A percentile compares a stretch with the other conserved stretches of the same genome.
Evolutionary conservation across 2,888 invertebrate species (phyloP).

Genomic region (Apomyelois bistriatella): DNA sequence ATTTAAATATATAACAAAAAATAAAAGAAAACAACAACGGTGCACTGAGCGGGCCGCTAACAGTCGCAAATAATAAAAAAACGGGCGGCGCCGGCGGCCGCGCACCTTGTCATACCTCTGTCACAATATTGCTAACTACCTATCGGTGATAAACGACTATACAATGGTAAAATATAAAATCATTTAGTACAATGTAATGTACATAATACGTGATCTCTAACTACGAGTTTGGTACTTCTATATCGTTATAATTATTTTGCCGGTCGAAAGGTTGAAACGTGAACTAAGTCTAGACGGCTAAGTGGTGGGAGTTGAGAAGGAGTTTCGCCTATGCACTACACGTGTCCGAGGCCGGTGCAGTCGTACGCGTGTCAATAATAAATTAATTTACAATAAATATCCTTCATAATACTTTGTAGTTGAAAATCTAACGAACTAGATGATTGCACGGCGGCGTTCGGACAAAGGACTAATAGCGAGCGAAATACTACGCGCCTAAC

Average conservation of each 20-base stretch:
- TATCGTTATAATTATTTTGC: conserved; percentile 57
- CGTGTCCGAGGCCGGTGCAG: conserved; percentile 23
- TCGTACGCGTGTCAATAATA: conserved; percentile 11
- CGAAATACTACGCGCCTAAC: conserved; percentile 51
- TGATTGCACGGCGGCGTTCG: conserved; percentile 16
- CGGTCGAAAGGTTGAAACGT: conserved; percentile 44
- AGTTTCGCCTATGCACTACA: conserved; percentile 55
- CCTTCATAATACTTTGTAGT: conserved; percentile 14
- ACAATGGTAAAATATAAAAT: conserved; percentile 79
- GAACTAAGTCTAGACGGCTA: conserved; percentile 67
- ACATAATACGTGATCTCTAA: conserved; percentile 77
- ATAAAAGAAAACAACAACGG: conserved; percentile 71
- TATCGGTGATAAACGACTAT: conserved; percentile 71
- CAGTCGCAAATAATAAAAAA: conserved; percentile 48
- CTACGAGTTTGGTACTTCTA: conserved; percentile 79
- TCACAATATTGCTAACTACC: conserved; percentile 68
- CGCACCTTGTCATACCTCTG: conserved; percentile 52
- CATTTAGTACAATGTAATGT: conserved; percentile 70
- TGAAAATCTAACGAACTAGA: conserved; percentile 6
- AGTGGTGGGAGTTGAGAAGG: conserved; percentile 61
- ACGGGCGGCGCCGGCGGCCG: conserved; percentile 38
- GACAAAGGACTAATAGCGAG: conserved; percentile 38
- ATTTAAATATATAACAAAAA: conserved; percentile 79
- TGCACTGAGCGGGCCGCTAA: conserved; percentile 52
- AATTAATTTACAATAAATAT: conserved; percentile 16